Evolutionary conservation across 2,113 vertebrate species (phyloP), one percentile per base, ranked within the genome.

Genomic region (Nesogale talazaci): DNA sequence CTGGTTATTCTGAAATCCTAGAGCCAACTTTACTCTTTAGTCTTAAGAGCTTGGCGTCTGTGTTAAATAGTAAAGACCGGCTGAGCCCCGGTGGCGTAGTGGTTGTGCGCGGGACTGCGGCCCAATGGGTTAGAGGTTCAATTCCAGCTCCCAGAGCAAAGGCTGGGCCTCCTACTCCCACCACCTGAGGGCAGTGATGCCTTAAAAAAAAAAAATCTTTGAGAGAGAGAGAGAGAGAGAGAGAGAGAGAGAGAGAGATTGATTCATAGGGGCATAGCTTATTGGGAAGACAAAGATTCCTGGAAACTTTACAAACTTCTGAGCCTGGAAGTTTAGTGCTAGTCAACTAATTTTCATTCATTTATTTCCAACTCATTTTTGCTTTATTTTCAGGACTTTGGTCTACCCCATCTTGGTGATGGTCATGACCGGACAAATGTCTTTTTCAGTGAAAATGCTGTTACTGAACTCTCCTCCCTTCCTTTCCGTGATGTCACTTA

Each of bases 211-310:
- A n/a, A n/a, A n/a, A n/a, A n/a, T n/a, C n/a, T n/a, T n/a, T n/a
- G n/a, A n/a, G n/a, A n/a, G n/a, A n/a, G n/a, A n/a, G n/a, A n/a
- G n/a, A n/a, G n/a, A n/a, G n/a, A n/a, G n/a, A n/a, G n/a, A n/a
- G n/a, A n/a, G n/a, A n/a, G n/a, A n/a, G 42, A 46, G 42, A 46
- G 42, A 52, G 46, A 52, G 46, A 52, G 46, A 52, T 9, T 12
- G 17, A 2, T 67, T 75, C 34, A 76, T 16, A 72, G 63, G 72
- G 75, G 14, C 34, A 27, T 42, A 40, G 16, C 46, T 91, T 61
- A 57, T 14, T 76, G 29, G 42, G 80, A 95, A 87, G 23, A 89
- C 4, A 70, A 29, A 36, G n/a, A n/a, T n/a, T n/a, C n/a, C n/a
- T n/a, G n/a, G n/a, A n/a, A n/a, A n/a, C n/a, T n/a, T n/a, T n/a